Evolutionary conservation across 1,140 invertebrate species (phyloP).

Genomic region (Bombus soroeensis): DNA sequence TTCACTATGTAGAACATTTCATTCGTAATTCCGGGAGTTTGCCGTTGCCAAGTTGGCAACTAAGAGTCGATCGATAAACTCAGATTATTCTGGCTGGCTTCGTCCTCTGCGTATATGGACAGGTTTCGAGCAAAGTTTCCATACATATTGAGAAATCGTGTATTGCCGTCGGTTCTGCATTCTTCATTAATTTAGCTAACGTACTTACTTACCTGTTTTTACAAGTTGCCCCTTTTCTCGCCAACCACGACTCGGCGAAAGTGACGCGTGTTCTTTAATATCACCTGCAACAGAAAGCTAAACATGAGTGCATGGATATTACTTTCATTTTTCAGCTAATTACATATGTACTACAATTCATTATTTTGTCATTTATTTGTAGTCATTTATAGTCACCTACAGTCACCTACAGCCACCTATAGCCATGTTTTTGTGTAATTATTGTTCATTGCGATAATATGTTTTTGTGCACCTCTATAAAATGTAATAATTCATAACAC

Average conservation of each 20-base stretch:
- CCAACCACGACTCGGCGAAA: neutral
- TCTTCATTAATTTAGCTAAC: constrained; percentile 8
- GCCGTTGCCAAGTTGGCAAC: constrained; percentile 69
- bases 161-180: constrained; percentile 12
- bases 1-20: constrained; percentile 67
- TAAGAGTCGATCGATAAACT: constrained; percentile 67
- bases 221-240: neutral
- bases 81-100: constrained; percentile 65
- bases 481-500: no score
- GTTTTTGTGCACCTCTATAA: no score
- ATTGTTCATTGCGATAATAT: no score
- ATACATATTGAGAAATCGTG: constrained; percentile 13
- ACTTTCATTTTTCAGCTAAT: neutral
- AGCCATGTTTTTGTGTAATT: no score
- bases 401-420: no score
- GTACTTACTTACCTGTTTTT: constrained; percentile 20
- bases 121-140: constrained; percentile 7
- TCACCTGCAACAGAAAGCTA: neutral
- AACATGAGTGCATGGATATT: neutral
- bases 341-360: no score
- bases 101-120: constrained; percentile 17
- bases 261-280: neutral
- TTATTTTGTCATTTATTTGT: no score
- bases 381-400: no score
- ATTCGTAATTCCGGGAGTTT: constrained; percentile 68